These are phyloP conservation scores for Lasiurus borealis DNA, from an alignment of 2,113 vertebrate species.

Conservation along the genomic window DNA sequence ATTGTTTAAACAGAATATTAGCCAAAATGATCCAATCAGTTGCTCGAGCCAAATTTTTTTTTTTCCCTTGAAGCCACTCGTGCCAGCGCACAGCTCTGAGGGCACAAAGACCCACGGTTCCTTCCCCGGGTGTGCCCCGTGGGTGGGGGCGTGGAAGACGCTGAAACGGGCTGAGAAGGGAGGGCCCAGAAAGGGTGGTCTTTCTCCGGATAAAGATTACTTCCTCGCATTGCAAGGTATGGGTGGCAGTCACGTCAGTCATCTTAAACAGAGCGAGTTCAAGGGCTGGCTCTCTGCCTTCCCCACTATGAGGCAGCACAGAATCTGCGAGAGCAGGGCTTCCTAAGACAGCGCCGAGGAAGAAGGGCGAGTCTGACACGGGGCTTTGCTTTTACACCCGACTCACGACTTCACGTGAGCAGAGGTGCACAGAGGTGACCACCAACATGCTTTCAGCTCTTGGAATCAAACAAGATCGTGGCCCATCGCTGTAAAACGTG, in stretches of 20 bases:
- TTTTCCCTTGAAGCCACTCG: slow-evolving; percentile 35
- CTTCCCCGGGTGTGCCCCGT: background rate
- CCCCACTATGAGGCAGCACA: background rate
- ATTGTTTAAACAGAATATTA: slow-evolving; percentile 77
- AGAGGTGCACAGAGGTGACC: background rate
- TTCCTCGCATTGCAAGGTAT: background rate
- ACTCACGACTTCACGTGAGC: background rate
- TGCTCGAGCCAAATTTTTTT: slow-evolving; percentile 48
- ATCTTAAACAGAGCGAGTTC: background rate
- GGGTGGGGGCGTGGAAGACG: background rate
- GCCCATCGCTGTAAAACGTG: background rate
- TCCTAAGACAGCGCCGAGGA: background rate
- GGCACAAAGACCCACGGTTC: background rate
- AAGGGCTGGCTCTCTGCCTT: background rate
- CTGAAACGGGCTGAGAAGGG: background rate
- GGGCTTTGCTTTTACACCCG: background rate
- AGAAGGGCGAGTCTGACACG: background rate
- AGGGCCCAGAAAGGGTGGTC: background rate
- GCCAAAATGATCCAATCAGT: slow-evolving; percentile 74
- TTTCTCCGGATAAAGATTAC: background rate
- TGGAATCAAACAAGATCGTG: background rate
- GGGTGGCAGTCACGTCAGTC: background rate
- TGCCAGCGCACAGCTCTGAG: background rate
- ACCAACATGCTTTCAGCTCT: background rate
- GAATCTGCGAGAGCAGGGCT: rapidly evolving